A percentile compares a stretch with the other conserved stretches of the same genome.
Conservation (phyloP, 1,140 invertebrate genomes). For the Temnothorax nylanderi region DNA sequence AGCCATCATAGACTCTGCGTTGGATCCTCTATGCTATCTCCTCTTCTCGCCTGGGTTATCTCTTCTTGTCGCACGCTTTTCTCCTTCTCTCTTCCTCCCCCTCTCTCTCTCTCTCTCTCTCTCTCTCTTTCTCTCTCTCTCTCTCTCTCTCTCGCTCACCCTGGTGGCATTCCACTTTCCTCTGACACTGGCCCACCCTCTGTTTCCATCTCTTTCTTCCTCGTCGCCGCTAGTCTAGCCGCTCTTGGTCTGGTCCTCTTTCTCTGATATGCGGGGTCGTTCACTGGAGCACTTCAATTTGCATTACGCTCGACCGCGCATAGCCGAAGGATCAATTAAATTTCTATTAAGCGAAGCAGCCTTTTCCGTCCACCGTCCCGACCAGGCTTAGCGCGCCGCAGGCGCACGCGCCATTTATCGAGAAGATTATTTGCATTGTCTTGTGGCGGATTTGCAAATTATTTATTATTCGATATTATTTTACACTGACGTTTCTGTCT, state of each 20-base stretch:
- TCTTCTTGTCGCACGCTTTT: neutral
- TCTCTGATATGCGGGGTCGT: slow-evolving; percentile 62
- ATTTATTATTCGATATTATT: slow-evolving; percentile 63
- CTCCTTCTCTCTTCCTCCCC: slow-evolving; percentile 1
- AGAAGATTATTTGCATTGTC: slow-evolving; percentile 74
- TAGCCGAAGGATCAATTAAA: slow-evolving; percentile 84
- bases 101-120: slow-evolving; percentile 21
- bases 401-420: slow-evolving; percentile 76
- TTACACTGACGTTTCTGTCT: neutral
- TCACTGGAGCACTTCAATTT: slow-evolving; percentile 79
- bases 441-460: slow-evolving; percentile 55
- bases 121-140: slow-evolving; percentile 4
- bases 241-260: slow-evolving; percentile 51
- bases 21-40: slow-evolving; percentile 25
- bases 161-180: slow-evolving; percentile 43
- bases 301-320: slow-evolving; percentile 81
- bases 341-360: slow-evolving; percentile 82
- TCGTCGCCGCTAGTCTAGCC: neutral
- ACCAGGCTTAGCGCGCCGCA: slow-evolving; percentile 39
- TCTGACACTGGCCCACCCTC: slow-evolving; percentile 20
- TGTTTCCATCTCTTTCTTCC: slow-evolving; percentile 50
- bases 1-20: slow-evolving; percentile 53
- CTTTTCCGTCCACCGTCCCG: slow-evolving; percentile 73
- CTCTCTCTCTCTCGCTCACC: slow-evolving; percentile 20
- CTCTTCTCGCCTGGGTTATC: slow-evolving; percentile 6